A percentile compares a stretch with the other conserved stretches of the same genome.
Conservation (phyloP, 2,113 vertebrate genomes). For the Gnathonemus longibarbis region DNA sequence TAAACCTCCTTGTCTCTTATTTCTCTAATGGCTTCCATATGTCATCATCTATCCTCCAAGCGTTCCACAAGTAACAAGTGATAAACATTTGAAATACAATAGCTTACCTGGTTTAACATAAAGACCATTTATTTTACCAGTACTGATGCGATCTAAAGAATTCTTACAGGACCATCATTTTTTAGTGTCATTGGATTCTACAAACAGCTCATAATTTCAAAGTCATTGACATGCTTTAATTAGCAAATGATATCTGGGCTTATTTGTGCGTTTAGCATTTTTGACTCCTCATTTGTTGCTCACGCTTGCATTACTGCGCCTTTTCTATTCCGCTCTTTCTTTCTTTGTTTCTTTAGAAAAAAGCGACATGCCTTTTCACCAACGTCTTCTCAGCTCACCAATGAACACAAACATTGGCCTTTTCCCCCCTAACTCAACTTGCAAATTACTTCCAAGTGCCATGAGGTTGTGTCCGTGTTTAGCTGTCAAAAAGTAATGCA, state of each 20-base stretch:
- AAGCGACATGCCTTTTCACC: not conserved
- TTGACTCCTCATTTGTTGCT: conserved; percentile 23
- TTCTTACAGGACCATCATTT: not conserved
- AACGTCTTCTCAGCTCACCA: not conserved
- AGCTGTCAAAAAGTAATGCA: not conserved
- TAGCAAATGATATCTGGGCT: not conserved
- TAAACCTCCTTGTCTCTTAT: conserved; percentile 48
- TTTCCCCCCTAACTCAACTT: not conserved
- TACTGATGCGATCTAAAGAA: not conserved
- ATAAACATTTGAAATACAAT: not conserved
- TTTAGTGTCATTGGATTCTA: not conserved
- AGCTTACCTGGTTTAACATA: not conserved
- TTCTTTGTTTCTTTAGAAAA: not conserved
- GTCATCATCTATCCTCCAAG: conserved; percentile 30
- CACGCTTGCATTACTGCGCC: not conserved
- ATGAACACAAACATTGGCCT: not conserved
- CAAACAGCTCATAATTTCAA: not conserved
- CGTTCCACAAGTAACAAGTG: not conserved
- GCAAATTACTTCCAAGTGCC: not conserved
- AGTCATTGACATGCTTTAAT: not conserved
- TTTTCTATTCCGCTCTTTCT: not conserved
- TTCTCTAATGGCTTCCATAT: conserved; percentile 67
- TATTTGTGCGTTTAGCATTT: not conserved
- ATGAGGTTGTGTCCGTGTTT: not conserved
- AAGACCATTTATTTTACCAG: not conserved